phyloP scores from a whole-genome alignment of 2,113 vertebrate species.

The Paramormyrops kingsleyae region DNA sequence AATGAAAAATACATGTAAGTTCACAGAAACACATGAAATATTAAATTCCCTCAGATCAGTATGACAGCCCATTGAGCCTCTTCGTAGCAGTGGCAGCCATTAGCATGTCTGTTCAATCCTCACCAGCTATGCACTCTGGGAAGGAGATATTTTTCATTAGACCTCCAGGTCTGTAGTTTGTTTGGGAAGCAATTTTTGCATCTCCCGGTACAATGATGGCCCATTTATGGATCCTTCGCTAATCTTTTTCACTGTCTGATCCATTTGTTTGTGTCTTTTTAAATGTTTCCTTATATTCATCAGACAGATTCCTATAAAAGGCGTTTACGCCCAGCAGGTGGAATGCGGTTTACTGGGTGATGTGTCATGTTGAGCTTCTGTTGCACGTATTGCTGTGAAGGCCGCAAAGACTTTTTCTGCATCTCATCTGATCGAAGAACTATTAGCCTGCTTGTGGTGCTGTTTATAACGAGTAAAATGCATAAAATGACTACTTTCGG shows the following conservation, averaged over 20 bases:
- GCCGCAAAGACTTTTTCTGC: background rate
- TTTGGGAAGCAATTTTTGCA: background rate
- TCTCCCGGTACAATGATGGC: background rate
- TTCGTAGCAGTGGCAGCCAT: background rate
- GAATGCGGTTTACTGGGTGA: background rate
- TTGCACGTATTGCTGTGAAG: background rate
- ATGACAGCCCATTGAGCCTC: background rate
- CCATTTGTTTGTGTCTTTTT: background rate
- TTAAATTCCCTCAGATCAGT: background rate
- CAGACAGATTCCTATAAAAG: background rate
- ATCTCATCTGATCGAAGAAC: background rate
- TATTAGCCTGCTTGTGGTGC: background rate
- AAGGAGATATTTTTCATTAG: background rate
- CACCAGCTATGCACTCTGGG: background rate
- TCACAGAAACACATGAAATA: background rate
- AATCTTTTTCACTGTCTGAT: background rate
- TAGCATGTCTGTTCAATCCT: background rate
- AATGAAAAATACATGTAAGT: background rate
- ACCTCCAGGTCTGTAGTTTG: background rate
- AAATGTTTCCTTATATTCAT: background rate
- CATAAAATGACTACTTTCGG: background rate
- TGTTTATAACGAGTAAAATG: background rate
- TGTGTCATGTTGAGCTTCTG: background rate
- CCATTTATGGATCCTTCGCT: background rate
- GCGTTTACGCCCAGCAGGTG: background rate